phyloP scores from a whole-genome alignment of 1,140 invertebrate genomes.

The Drosophila busckii region DNA sequence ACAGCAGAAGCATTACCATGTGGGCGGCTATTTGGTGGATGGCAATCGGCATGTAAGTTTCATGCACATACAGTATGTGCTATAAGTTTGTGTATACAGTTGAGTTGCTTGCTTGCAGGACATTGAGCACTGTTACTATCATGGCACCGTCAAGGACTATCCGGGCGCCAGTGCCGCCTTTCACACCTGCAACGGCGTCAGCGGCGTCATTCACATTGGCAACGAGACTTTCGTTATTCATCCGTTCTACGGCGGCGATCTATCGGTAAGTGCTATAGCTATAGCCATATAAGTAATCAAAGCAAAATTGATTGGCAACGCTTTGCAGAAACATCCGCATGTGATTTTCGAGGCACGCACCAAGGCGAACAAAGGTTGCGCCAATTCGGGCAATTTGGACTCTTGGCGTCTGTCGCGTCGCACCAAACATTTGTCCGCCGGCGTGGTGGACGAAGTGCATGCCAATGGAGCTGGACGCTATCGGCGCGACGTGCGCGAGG shows the following conservation, averaged over 20 bases:
- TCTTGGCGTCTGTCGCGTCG: slow-evolving; percentile 83
- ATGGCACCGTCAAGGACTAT: slow-evolving; percentile 96
- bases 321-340: slow-evolving; percentile 92
- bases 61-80: no score
- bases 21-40: slow-evolving; percentile 80
- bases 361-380: slow-evolving; percentile 92
- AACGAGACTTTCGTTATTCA: slow-evolving; percentile 98
- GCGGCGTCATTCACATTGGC: slow-evolving; percentile 96
- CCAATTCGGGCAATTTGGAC: slow-evolving; percentile 88
- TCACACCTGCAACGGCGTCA: slow-evolving; percentile 97
- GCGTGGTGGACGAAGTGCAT: slow-evolving; percentile 79
- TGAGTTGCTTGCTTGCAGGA: slow-evolving; percentile 82
- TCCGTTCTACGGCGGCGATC: slow-evolving; percentile 96
- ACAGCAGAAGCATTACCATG: slow-evolving; percentile 89
- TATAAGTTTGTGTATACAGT: background rate
- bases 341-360: slow-evolving; percentile 95
- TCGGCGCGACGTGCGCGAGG: slow-evolving; percentile 90
- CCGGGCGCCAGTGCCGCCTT: slow-evolving; percentile 97
- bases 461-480: slow-evolving; percentile 79
- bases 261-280: slow-evolving; percentile 86
- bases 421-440: slow-evolving; percentile 82
- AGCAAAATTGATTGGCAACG: background rate
- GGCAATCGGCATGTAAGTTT: slow-evolving; percentile 78
- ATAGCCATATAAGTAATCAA: background rate
- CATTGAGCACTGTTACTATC: slow-evolving; percentile 97